Percentiles rank a stretch among this genome's conserved stretches.
Conservation (phyloP, 2,888 invertebrate species). For the Acleris cristana region DNA sequence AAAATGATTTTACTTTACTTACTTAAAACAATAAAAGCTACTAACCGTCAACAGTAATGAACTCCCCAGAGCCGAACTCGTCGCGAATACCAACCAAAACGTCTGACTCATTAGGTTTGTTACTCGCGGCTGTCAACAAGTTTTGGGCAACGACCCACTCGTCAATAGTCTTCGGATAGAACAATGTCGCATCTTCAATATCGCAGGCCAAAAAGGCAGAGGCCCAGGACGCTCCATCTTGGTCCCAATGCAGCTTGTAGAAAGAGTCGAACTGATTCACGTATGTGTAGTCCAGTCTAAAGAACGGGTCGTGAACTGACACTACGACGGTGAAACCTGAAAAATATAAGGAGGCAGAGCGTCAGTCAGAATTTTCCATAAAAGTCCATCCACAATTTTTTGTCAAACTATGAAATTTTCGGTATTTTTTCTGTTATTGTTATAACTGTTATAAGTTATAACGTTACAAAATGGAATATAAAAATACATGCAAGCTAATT, state of each 20-base stretch:
- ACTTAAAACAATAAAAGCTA: no score
- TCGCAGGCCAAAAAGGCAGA: conserved; percentile 51
- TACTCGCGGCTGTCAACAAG: conserved; percentile 38
- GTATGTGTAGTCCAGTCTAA: conserved; percentile 55
- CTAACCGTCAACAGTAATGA: conserved; percentile 56
- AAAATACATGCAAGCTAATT: no score
- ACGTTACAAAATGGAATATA: no score
- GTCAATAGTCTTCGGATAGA: conserved; percentile 50
- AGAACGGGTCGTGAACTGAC: conserved; percentile 48
- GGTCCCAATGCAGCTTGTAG: conserved; percentile 56
- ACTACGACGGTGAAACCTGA: conserved; percentile 31
- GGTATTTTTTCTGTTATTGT: no score
- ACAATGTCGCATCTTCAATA: conserved; percentile 53
- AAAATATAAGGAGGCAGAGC: not conserved
- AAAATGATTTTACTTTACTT: no score
- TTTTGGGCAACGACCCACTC: conserved; percentile 54
- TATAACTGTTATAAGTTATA: no score
- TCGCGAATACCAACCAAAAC: conserved; percentile 56
- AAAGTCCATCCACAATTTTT: no score
- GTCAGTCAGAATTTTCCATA: no score
- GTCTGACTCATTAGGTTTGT: conserved; percentile 46
- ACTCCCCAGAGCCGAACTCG: conserved; percentile 52
- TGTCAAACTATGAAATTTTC: no score
- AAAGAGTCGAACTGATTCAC: conserved; percentile 52
- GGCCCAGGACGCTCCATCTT: conserved; percentile 44